These are phyloP conservation scores for Oenanthe oenanthe DNA, from an alignment of 2,113 vertebrate species.

Conservation along the genomic window DNA sequence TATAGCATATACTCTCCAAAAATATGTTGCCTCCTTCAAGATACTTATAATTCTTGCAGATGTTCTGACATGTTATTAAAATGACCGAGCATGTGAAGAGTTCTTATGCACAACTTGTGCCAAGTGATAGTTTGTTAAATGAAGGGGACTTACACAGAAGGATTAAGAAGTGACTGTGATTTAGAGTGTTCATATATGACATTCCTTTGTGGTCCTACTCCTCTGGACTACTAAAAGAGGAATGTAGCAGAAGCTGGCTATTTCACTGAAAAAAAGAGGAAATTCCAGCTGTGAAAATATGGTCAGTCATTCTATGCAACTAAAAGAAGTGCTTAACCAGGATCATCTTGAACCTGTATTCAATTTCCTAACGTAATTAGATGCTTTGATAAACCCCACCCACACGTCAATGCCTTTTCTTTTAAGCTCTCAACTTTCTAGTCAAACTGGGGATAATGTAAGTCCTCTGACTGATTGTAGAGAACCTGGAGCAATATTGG, in stretches of 20 bases:
- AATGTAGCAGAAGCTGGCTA: conserved; percentile 49
- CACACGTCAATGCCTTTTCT: conserved; percentile 69
- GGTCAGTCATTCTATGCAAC: conserved; percentile 72
- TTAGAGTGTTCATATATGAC: background rate
- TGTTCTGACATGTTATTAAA: background rate
- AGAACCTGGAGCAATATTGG: conserved; percentile 66
- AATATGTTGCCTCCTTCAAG: background rate
- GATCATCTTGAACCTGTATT: conserved; percentile 72
- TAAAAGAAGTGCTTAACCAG: conserved; percentile 71
- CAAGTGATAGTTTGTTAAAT: conserved; percentile 6
- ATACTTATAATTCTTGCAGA: background rate
- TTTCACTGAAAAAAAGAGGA: conserved; percentile 43
- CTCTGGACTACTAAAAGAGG: background rate
- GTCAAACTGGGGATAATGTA: conserved; percentile 59
- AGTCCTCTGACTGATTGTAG: conserved; percentile 67
- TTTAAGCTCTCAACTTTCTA: conserved; percentile 71
- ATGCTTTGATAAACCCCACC: conserved; percentile 78
- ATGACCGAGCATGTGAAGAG: background rate
- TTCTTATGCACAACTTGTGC: background rate
- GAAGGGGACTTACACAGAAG: background rate
- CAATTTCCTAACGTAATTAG: conserved; percentile 78
- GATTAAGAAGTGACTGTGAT: background rate
- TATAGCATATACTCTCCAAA: background rate
- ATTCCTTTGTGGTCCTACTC: conserved; percentile 34
- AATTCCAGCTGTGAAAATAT: conserved; percentile 72